A percentile compares a stretch with the other conserved stretches of the same genome.
phyloP scores from a whole-genome alignment of 2,888 invertebrate species.

The Chloroclystis v-ata region DNA sequence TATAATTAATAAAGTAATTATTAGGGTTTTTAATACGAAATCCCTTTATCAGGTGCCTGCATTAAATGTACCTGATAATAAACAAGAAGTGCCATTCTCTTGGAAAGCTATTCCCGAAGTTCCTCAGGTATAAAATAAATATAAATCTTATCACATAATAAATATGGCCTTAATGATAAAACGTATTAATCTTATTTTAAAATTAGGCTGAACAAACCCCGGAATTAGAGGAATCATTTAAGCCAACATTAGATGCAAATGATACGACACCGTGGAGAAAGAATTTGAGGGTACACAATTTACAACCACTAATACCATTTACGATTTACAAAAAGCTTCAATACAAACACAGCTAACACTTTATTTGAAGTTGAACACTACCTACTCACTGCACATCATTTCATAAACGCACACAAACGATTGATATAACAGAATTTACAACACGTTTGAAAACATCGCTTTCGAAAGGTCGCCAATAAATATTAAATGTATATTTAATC shows the following conservation, averaged over 20 bases:
- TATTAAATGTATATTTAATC: conserved; percentile 54
- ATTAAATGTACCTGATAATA: conserved; percentile 48
- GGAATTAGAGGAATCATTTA: conserved; percentile 64
- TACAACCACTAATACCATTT: not conserved
- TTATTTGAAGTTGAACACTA: not conserved
- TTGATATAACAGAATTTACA: conserved; percentile 14
- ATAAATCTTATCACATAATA: conserved; percentile 3
- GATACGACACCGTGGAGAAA: conserved; percentile 60
- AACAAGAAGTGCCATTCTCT: conserved; percentile 61
- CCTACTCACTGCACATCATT: conserved; percentile 15
- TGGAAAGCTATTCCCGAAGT: conserved; percentile 71
- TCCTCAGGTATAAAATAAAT: conserved; percentile 57
- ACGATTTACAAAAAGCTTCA: conserved; percentile 1
- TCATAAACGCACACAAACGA: conserved; percentile 30
- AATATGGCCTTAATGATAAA: conserved; percentile 7
- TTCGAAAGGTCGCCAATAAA: conserved; percentile 59
- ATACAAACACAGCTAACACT: conserved; percentile 4
- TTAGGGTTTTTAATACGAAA: no score
- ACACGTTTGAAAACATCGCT: conserved; percentile 9
- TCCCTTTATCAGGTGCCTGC: conserved; percentile 48
- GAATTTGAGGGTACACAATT: conserved; percentile 44
- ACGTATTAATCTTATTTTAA: conserved; percentile 20
- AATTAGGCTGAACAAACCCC: conserved; percentile 69
- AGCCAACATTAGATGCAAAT: conserved; percentile 61
- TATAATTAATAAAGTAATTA: no score